Evolutionary conservation across 2,113 vertebrate genomes (phyloP).

Genomic region (Gobiocypris rarus): DNA sequence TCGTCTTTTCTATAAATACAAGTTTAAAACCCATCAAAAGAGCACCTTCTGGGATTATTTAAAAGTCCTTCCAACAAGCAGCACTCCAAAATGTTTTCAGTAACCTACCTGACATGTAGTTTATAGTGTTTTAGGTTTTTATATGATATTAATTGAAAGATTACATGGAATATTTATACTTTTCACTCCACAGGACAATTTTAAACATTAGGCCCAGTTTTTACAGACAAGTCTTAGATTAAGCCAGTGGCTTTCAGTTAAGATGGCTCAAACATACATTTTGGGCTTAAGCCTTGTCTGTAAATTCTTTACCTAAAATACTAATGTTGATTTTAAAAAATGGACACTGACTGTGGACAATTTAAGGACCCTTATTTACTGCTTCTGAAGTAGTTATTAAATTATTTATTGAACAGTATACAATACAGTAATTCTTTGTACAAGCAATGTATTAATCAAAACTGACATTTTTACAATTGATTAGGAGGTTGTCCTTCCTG

Average conservation of each 20-base stretch:
- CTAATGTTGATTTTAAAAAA: background rate
- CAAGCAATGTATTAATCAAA: background rate
- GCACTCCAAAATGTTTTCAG: too few species aligned
- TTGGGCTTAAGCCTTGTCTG: too few species aligned
- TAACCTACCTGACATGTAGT: background rate
- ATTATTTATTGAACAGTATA: conserved; percentile 7
- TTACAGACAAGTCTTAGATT: too few species aligned
- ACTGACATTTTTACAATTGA: background rate
- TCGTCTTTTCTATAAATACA: too few species aligned
- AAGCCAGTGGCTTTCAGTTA: too few species aligned
- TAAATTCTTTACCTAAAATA: background rate
- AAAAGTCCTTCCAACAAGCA: too few species aligned
- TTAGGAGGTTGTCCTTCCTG: conserved; percentile 17
- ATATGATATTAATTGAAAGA: background rate
- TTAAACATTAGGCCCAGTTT: too few species aligned
- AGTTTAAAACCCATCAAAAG: too few species aligned
- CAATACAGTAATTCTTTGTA: conserved; percentile 4
- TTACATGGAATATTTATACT: background rate
- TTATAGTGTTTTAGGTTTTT: background rate
- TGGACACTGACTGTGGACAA: background rate
- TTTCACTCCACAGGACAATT: background rate
- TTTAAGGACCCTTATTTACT: background rate
- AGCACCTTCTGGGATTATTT: too few species aligned
- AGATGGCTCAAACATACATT: too few species aligned
- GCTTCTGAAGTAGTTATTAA: background rate